Percentiles rank a stretch among this genome's conserved stretches.
Evolutionary conservation across 2,888 invertebrate species (phyloP).

Genomic region (Drosophila infuscata): DNA sequence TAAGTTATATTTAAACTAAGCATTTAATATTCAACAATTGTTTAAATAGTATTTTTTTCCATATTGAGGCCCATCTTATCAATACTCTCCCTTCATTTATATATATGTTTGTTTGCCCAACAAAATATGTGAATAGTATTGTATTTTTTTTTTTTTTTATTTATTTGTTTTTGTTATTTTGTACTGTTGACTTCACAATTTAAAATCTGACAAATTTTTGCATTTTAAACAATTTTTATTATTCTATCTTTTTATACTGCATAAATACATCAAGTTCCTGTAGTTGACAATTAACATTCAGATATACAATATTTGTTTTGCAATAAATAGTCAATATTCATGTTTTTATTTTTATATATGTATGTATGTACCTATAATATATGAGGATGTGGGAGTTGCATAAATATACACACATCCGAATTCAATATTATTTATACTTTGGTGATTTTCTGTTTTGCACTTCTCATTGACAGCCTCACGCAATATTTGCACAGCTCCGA

Average conservation of each 20-base stretch:
- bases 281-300: constrained; percentile 60
- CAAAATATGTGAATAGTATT: background rate
- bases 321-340: constrained; percentile 21
- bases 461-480: constrained; percentile 59
- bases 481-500: constrained; percentile 26
- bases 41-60: background rate
- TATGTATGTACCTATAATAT: background rate
- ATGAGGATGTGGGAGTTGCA: constrained; percentile 3
- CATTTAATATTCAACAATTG: constrained; percentile 11
- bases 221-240: constrained; percentile 1
- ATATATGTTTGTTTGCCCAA: background rate
- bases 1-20: constrained; percentile 2
- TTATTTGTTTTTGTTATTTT: constrained; percentile 12
- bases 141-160: background rate
- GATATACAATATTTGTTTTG: constrained; percentile 25
- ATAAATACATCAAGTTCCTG: constrained; percentile 53
- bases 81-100: background rate
- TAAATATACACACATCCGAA: constrained; percentile 12
- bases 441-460: constrained; percentile 37
- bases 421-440: constrained; percentile 1
- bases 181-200: constrained; percentile 26
- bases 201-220: constrained; percentile 18
- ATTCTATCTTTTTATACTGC: constrained; percentile 13
- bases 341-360: constrained; percentile 14
- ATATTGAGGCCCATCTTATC: background rate